These are phyloP conservation scores for Myanophis thanlyinensis DNA, from an alignment of 2,113 vertebrate genomes.

Conservation along the genomic window DNA sequence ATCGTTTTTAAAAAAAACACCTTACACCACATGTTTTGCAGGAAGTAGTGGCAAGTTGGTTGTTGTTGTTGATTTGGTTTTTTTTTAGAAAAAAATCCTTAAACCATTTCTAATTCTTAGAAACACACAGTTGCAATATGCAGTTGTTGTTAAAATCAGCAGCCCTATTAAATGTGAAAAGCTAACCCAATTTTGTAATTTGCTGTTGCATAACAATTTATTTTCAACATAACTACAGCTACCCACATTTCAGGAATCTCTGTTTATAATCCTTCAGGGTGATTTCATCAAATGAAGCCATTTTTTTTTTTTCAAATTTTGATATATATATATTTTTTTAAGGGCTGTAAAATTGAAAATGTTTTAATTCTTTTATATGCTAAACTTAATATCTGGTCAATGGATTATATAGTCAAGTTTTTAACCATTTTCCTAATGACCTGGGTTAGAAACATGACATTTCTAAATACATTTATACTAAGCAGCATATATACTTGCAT, in stretches of 20 bases:
- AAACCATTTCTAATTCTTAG: neutral
- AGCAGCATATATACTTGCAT: no score
- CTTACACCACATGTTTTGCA: neutral
- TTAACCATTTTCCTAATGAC: neutral
- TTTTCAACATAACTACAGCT: neutral
- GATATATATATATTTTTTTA: neutral
- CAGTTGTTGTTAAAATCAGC: neutral
- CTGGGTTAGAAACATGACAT: neutral
- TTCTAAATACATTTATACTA: neutral
- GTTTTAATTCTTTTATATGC: neutral
- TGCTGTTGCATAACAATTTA: neutral
- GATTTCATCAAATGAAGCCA: neutral
- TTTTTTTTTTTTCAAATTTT: no score
- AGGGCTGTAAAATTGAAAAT: neutral
- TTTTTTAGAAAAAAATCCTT: neutral
- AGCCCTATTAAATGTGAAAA: neutral
- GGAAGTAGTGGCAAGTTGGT: neutral
- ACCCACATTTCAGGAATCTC: conserved; percentile 10
- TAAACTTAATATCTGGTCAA: neutral
- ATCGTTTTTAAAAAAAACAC: neutral
- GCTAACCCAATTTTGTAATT: neutral
- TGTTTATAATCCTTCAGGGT: neutral
- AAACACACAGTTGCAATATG: neutral
- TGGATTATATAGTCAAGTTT: neutral
- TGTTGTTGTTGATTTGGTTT: no score